Evolutionary conservation across 2,113 vertebrate genomes (phyloP).

Genomic region (Corythornis vintsioides): DNA sequence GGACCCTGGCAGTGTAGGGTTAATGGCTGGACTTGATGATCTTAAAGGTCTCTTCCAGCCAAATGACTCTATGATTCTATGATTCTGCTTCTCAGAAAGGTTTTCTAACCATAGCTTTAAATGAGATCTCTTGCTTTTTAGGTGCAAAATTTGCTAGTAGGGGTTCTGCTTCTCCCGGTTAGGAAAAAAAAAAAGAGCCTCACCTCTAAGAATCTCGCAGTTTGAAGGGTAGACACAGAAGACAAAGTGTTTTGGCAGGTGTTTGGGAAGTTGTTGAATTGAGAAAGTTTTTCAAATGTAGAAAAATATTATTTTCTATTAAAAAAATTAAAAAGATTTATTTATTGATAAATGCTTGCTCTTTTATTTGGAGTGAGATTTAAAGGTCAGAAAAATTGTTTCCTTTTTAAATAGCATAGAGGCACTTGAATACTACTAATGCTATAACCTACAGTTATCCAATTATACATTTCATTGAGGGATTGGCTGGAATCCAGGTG

Average conservation of each 20-base stretch:
- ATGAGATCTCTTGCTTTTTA: background rate
- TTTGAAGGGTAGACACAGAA: background rate
- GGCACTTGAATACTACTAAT: constrained; percentile 6
- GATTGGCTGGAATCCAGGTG: constrained; percentile 47
- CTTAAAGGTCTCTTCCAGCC: too few relatives aligned
- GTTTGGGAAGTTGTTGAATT: background rate
- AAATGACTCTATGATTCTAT: too few relatives aligned
- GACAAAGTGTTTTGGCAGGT: background rate
- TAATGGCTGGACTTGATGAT: too few relatives aligned
- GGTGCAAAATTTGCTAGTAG: background rate
- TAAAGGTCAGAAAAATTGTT: constrained; percentile 50
- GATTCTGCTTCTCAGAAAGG: background rate
- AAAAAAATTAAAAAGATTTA: background rate
- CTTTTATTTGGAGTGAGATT: constrained; percentile 33
- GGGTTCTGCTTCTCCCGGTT: background rate
- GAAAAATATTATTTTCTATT: background rate
- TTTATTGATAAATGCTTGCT: constrained; percentile 33
- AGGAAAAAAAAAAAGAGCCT: background rate
- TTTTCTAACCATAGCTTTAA: background rate
- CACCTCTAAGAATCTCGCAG: background rate
- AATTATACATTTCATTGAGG: constrained; percentile 44
- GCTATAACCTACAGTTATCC: constrained; percentile 60
- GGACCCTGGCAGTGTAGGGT: too few relatives aligned
- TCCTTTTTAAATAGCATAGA: constrained; percentile 33
- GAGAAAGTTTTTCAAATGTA: background rate